Conservation (phyloP, 2,888 invertebrate genomes). For the Drosophila prolongata region DNA sequence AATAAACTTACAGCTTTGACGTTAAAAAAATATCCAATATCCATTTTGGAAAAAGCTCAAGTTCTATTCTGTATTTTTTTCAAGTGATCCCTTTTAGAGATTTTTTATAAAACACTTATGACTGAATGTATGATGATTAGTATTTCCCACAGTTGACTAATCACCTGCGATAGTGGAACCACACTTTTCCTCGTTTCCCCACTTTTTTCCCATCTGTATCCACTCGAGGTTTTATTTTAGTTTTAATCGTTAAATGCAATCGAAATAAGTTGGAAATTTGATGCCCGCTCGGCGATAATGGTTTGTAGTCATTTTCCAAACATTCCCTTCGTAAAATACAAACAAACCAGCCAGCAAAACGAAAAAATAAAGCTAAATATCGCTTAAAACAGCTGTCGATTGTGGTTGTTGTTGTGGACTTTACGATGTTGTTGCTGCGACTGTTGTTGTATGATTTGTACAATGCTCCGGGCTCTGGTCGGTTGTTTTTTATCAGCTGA, state of each 20-base stretch:
- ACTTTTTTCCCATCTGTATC: not conserved
- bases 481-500: slow-evolving; percentile 69
- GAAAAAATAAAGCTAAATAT: slow-evolving; percentile 33
- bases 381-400: slow-evolving; percentile 65
- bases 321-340: slow-evolving; percentile 37
- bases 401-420: slow-evolving; percentile 44
- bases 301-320: slow-evolving; percentile 69
- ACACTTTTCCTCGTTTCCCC: not conserved
- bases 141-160: slow-evolving; percentile 24
- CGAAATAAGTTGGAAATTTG: slow-evolving; percentile 63
- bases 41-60: not conserved
- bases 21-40: not conserved
- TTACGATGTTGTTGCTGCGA: slow-evolving; percentile 19
- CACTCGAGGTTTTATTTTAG: slow-evolving; percentile 8
- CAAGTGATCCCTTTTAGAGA: not conserved
- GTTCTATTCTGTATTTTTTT: not conserved
- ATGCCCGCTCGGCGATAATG: slow-evolving; percentile 68
- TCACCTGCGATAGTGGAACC: slow-evolving; percentile 16
- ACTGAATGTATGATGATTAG: slow-evolving; percentile 15
- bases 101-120: not conserved
- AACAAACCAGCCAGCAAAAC: slow-evolving; percentile 26
- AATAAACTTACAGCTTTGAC: not conserved
- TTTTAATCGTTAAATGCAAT: slow-evolving; percentile 41
- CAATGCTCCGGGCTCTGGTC: slow-evolving; percentile 57
- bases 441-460: slow-evolving; percentile 75